Evolutionary conservation across 2,888 invertebrate genomes (phyloP), one percentile per base, ranked within the genome.

Genomic region (Polylopha cassiicola): DNA sequence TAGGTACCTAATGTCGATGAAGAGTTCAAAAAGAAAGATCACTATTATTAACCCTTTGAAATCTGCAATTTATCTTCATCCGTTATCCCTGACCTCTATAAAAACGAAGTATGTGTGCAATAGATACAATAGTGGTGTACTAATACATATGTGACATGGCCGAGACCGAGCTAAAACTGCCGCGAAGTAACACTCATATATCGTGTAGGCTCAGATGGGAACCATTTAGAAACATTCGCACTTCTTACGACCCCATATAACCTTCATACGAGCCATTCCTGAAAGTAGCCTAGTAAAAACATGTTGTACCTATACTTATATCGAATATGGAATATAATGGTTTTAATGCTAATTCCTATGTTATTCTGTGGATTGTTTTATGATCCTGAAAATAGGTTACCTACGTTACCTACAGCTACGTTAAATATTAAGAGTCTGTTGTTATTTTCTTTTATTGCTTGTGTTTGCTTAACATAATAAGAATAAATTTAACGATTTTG

Each of bases 141-240:
- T 30, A 26, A 41, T 41, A 34, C 30, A 41, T 36, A 36, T 58
- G 65, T 53, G 50, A 33, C 37, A 48, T 47, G 50, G 53, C 58
- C 48, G 51, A 30, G 17, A 37, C 17, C 22, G 31, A 55, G 39
- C 48, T 44, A 27, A 37, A 47, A 42, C 45, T 37, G 44, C 39
- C 44, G 53, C 58, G 55, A 60, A 65, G 60, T 64, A 53, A 32
- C 31, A 48, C 27, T 59, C 66, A 58, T 69, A 72, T 69, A 71
- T 68, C 57, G 46, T 51, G 28, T 33, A 48, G 54, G 51, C 51
- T 49, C 46, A 43, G 50, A 51, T 53, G 49, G 32, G 44, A 45
- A 34, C 39, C 46, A 28, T 43, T 39, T 24, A n/a, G 39, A 26
- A 16, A 44, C 29, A 36, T 39, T 44, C 20, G 14, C 33, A 43